A percentile compares a stretch with the other conserved stretches of the same genome.
These are phyloP conservation scores for Syngnathus rostellatus DNA, from an alignment of 2,797 vertebrate species.

Conservation along the genomic window DNA sequence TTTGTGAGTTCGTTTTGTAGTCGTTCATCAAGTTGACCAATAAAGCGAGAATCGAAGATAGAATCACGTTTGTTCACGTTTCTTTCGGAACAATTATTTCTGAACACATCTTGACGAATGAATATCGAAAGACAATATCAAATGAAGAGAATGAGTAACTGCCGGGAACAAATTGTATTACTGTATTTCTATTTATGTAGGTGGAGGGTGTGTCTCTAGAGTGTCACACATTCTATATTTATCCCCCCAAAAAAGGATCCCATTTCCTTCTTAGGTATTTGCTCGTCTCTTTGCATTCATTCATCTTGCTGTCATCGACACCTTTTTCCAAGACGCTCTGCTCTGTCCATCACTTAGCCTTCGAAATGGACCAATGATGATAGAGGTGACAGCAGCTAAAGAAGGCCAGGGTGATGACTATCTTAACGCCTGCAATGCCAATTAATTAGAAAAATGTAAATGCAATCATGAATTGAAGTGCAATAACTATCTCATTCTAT, in stretches of 20 bases:
- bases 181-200: background rate
- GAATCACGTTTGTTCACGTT: background rate
- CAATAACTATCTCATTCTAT: too few relatives aligned
- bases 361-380: constrained; percentile 28
- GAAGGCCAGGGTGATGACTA: background rate
- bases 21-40: constrained; percentile 77
- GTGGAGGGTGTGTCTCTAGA: constrained; percentile 8
- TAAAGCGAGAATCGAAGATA: constrained; percentile 73
- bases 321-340: constrained; percentile 24
- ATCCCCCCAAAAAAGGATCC: constrained; percentile 39
- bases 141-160: too few relatives aligned
- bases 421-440: background rate
- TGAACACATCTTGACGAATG: too few relatives aligned
- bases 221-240: constrained; percentile 47
- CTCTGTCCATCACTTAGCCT: constrained; percentile 30
- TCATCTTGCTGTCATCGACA: constrained; percentile 57
- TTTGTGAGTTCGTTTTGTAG: constrained; percentile 76
- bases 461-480: too few relatives aligned
- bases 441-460: background rate
- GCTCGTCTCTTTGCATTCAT: constrained; percentile 55
- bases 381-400: constrained; percentile 13
- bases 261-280: constrained; percentile 49
- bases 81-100: background rate
- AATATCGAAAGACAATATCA: too few relatives aligned
- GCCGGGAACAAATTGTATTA: too few relatives aligned